A percentile compares a stretch with the other conserved stretches of the same genome.
These are phyloP conservation scores for Habrosyne pyritoides DNA, from an alignment of 2,888 invertebrate genomes.

Conservation along the genomic window DNA sequence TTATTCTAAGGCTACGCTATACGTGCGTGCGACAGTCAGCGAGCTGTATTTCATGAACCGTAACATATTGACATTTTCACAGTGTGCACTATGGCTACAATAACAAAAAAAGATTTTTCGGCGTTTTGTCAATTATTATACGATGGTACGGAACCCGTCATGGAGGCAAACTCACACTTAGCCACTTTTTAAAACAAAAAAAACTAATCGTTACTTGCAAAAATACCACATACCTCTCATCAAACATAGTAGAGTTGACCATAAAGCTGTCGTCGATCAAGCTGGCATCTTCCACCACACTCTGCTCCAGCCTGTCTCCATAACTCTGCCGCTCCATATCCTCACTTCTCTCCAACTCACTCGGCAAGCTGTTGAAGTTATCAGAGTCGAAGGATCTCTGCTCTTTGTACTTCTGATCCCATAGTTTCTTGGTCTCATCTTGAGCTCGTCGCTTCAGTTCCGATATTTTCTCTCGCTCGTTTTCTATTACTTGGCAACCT, in stretches of 20 bases:
- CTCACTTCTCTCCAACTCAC: conserved; percentile 11
- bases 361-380: conserved; percentile 41
- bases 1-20: too few relatives aligned
- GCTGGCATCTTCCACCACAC: conserved; percentile 53
- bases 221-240: conserved; percentile 67
- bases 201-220: background rate
- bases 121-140: too few relatives aligned
- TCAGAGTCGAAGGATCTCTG: conserved; percentile 56
- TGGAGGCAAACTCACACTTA: too few relatives aligned
- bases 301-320: conserved; percentile 24
- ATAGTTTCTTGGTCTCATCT: conserved; percentile 94
- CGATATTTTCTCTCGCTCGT: conserved; percentile 93
- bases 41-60: too few relatives aligned
- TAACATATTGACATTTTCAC: too few relatives aligned
- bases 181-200: too few relatives aligned
- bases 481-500: conserved; percentile 96
- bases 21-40: too few relatives aligned
- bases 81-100: too few relatives aligned
- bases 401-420: conserved; percentile 84
- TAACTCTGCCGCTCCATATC: background rate
- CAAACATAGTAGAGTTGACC: conserved; percentile 62
- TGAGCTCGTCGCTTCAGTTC: conserved; percentile 94
- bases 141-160: too few relatives aligned
- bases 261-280: conserved; percentile 61
- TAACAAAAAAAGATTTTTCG: too few relatives aligned